Evolutionary conservation across 2,113 vertebrate genomes (phyloP).

Genomic region (Aspiorhynchus laticeps): DNA sequence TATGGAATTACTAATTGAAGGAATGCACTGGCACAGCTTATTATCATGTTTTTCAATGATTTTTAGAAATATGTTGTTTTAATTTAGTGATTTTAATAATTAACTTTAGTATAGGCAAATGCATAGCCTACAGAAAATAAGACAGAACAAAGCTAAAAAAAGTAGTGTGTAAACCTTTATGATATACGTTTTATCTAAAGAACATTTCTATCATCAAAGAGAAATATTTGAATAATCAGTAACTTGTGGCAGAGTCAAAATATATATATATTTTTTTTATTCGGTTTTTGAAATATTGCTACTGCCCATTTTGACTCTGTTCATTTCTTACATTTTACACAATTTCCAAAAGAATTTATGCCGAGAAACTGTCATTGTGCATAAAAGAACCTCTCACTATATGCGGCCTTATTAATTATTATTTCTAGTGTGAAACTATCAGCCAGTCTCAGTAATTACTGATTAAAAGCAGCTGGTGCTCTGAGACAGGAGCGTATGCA

Average conservation of each 20-base stretch:
- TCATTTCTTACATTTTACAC: slow-evolving; percentile 65
- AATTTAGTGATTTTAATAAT: neutral
- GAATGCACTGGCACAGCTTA: neutral
- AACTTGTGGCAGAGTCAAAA: neutral
- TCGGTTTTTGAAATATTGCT: slow-evolving; percentile 59
- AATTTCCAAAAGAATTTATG: slow-evolving; percentile 57
- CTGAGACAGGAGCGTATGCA: slow-evolving; percentile 53
- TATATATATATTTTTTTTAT: neutral
- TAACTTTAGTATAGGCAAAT: neutral
- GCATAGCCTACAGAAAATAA: no score
- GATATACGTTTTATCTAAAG: neutral
- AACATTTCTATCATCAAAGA: neutral
- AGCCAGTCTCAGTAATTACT: slow-evolving; percentile 77
- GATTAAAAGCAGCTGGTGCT: slow-evolving; percentile 71
- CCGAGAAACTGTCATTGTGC: slow-evolving; percentile 53
- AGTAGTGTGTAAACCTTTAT: neutral
- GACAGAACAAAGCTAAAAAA: neutral
- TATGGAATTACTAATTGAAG: neutral
- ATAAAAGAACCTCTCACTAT: slow-evolving; percentile 62
- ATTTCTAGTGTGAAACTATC: slow-evolving; percentile 74
- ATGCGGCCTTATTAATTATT: slow-evolving; percentile 74
- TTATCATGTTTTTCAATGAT: neutral
- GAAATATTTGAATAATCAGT: slow-evolving; percentile 6
- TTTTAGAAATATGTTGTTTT: neutral
- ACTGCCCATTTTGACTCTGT: slow-evolving; percentile 65